Evolutionary conservation across 2,888 invertebrate genomes (phyloP).

Genomic region (Chymomyza amoena): DNA sequence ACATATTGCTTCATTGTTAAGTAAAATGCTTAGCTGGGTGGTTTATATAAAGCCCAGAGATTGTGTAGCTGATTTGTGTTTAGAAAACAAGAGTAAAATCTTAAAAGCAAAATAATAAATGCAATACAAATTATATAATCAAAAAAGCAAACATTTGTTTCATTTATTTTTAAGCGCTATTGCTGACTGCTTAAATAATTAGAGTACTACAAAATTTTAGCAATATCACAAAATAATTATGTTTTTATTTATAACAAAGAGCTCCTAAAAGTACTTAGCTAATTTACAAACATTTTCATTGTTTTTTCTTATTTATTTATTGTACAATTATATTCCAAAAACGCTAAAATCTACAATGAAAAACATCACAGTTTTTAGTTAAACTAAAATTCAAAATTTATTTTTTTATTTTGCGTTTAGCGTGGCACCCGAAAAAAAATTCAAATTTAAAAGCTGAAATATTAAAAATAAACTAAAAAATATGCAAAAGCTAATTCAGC

Average conservation of each 20-base stretch:
- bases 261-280: conserved; percentile 21
- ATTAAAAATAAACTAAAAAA: conserved; percentile 27
- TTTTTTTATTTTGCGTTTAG: conserved; percentile 23
- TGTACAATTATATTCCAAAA: conserved; percentile 21
- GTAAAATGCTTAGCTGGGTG: conserved; percentile 53
- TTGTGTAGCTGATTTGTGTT: conserved; percentile 67
- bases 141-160: background rate
- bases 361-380: conserved; percentile 68
- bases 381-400: conserved; percentile 46
- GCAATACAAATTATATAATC: conserved; percentile 49
- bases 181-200: background rate
- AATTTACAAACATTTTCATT: conserved; percentile 7
- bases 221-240: background rate
- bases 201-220: background rate
- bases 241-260: conserved; percentile 5
- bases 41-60: conserved; percentile 27
- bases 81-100: conserved; percentile 45
- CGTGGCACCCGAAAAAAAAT: background rate
- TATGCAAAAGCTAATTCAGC: conserved; percentile 61
- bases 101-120: conserved; percentile 41
- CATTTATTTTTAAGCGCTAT: background rate
- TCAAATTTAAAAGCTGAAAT: conserved; percentile 38
- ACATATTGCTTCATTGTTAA: conserved; percentile 44
- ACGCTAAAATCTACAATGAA: conserved; percentile 37
- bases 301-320: conserved; percentile 22